Percentiles rank a stretch among this genome's conserved stretches.
Evolutionary conservation across 2,113 vertebrate species (phyloP).

Genomic region (Eretmochelys imbricata): DNA sequence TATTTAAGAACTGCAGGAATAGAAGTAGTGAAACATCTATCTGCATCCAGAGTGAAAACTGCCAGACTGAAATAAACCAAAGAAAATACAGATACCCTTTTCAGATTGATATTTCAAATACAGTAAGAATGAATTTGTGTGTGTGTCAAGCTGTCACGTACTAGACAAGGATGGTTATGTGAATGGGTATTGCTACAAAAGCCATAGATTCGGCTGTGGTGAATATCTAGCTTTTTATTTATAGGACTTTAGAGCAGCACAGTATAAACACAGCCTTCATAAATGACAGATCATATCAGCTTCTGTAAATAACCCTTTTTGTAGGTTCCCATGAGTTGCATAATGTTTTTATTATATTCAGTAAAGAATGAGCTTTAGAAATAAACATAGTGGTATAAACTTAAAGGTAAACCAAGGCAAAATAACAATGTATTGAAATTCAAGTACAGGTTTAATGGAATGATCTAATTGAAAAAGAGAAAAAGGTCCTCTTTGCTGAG

Average conservation of each 20-base stretch:
- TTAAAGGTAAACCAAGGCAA: slow-evolving; percentile 1
- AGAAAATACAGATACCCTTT: neutral
- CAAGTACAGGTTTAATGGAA: slow-evolving; percentile 28
- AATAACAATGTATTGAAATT: slow-evolving; percentile 4
- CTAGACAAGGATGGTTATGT: neutral
- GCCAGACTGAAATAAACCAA: neutral
- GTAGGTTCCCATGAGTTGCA: neutral
- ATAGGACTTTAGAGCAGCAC: slow-evolving; percentile 10
- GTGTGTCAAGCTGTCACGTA: neutral
- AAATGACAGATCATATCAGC: neutral
- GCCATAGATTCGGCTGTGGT: rapidly evolving
- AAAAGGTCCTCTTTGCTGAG: neutral
- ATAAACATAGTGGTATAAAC: neutral
- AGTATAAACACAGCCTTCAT: neutral
- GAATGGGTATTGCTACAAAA: neutral
- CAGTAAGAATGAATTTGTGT: neutral
- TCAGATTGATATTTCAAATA: slow-evolving; percentile 28
- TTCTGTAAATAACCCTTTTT: neutral
- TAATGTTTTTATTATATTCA: slow-evolving; percentile 22
- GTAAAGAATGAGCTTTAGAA: slow-evolving; percentile 26
- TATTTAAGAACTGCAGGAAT: slow-evolving; percentile 41
- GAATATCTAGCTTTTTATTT: neutral
- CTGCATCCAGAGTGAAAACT: slow-evolving; percentile 15
- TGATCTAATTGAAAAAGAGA: neutral
- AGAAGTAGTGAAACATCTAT: neutral